These are phyloP conservation scores for Euwallacea similis DNA, from an alignment of 1,140 invertebrate genomes.

Conservation along the genomic window DNA sequence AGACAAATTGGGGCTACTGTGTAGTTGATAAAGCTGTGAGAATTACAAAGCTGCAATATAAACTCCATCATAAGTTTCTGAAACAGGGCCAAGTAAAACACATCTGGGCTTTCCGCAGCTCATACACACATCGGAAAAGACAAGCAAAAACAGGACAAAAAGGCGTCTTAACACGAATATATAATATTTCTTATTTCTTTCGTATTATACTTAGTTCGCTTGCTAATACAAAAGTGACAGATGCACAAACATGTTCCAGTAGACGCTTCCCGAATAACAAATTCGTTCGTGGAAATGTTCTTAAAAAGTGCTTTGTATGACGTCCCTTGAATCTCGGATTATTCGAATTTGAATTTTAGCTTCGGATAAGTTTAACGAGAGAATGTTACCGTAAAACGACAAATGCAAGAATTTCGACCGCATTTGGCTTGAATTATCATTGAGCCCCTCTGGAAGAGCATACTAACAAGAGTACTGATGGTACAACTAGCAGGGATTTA, in stretches of 20 bases:
- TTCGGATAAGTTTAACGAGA: not conserved
- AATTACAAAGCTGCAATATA: slow-evolving; percentile 16
- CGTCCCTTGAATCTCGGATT: slow-evolving; percentile 21
- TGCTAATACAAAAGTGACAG: slow-evolving; percentile 37
- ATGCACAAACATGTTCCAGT: slow-evolving; percentile 33
- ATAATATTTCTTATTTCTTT: slow-evolving; percentile 37
- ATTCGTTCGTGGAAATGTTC: slow-evolving; percentile 31
- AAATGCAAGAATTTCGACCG: not conserved
- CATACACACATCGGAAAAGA: slow-evolving; percentile 9
- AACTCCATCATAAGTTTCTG: slow-evolving; percentile 18
- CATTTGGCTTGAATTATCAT: no score
- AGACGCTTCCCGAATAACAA: slow-evolving; percentile 22
- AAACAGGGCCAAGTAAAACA: slow-evolving; percentile 15
- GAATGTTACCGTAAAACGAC: not conserved
- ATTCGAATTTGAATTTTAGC: slow-evolving; percentile 18
- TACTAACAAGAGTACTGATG: not conserved
- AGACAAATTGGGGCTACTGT: not conserved
- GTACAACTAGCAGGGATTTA: not conserved
- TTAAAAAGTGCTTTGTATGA: slow-evolving; percentile 31
- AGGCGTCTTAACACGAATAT: slow-evolving; percentile 29
- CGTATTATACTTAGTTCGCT: slow-evolving; percentile 32
- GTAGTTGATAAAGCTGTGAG: slow-evolving; percentile 1
- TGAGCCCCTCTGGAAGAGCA: not conserved
- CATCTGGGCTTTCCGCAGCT: slow-evolving; percentile 22
- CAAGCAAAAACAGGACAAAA: slow-evolving; percentile 16